A percentile compares a stretch with the other conserved stretches of the same genome.
Conservation (phyloP, 2,888 invertebrate genomes). For the Amiota mariae region DNA sequence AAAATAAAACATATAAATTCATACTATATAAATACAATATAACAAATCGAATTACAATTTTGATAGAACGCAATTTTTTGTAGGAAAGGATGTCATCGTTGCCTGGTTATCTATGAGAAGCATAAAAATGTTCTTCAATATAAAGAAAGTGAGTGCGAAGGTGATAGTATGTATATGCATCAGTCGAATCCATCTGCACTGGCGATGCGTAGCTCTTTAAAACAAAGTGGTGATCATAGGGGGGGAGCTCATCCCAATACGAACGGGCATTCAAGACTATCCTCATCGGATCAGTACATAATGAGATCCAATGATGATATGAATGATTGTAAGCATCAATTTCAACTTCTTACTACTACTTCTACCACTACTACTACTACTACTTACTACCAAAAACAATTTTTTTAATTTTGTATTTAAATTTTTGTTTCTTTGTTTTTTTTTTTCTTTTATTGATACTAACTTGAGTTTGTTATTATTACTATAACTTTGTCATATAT, state of each 20-base stretch:
- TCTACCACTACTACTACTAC: slow-evolving; percentile 1
- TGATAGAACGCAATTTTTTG: slow-evolving; percentile 69
- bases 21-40: slow-evolving; percentile 2
- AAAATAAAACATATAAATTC: slow-evolving; percentile 23
- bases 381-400: slow-evolving; percentile 19
- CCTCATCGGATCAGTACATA: slow-evolving; percentile 75
- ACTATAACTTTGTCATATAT: slow-evolving; percentile 26
- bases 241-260: slow-evolving; percentile 75
- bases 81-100: slow-evolving; percentile 94
- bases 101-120: slow-evolving; percentile 95
- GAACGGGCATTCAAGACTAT: slow-evolving; percentile 75
- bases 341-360: slow-evolving; percentile 34
- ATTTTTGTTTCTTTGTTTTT: slow-evolving; percentile 53
- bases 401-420: slow-evolving; percentile 27
- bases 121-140: slow-evolving; percentile 96
- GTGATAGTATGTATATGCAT: slow-evolving; percentile 75
- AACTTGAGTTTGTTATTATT: slow-evolving; percentile 44
- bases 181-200: slow-evolving; percentile 75
- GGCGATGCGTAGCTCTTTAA: slow-evolving; percentile 75
- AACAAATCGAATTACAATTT: slow-evolving; percentile 40
- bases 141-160: slow-evolving; percentile 94
- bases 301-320: slow-evolving; percentile 75
- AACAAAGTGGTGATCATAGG: slow-evolving; percentile 74
- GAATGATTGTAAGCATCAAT: slow-evolving; percentile 75
- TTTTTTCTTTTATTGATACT: slow-evolving; percentile 28